Conservation (phyloP, 1,140 invertebrate genomes). For the Sminthurides bifidus region DNA sequence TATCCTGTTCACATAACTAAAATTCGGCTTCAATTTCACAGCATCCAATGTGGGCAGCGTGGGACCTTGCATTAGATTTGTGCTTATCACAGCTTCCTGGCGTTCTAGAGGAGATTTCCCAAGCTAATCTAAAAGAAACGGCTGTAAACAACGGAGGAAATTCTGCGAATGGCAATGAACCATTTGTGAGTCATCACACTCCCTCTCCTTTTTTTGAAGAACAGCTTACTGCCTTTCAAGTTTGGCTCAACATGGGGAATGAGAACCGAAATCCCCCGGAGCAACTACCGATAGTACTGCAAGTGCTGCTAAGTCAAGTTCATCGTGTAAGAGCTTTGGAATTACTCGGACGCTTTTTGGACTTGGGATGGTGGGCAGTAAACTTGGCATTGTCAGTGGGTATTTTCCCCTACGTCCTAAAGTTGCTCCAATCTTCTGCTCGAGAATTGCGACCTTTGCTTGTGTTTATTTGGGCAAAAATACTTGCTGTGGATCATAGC, state of each 20-base stretch:
- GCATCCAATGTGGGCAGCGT: conserved; percentile 88
- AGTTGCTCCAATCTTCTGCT: conserved; percentile 84
- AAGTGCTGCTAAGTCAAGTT: conserved; percentile 92
- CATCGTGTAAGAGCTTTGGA: conserved; percentile 89
- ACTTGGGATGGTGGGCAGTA: conserved; percentile 93
- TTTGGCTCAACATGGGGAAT: conserved; percentile 77
- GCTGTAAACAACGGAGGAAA: conserved; percentile 5
- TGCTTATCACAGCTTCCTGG: conserved; percentile 77
- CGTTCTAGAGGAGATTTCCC: conserved; percentile 46
- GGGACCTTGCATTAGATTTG: conserved; percentile 92
- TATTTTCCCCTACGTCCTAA: conserved; percentile 97
- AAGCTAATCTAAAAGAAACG: neutral
- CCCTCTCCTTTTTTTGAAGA: conserved; percentile 94
- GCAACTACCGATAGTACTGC: conserved; percentile 94
- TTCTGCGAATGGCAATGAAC: conserved; percentile 7
- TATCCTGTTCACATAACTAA: neutral
- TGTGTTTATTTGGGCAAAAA: conserved; percentile 99
- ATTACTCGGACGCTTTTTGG: conserved; percentile 85
- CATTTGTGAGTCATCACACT: conserved; percentile 39
- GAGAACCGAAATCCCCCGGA: conserved; percentile 72
- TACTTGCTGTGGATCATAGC: conserved; percentile 86
- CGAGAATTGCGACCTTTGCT: conserved; percentile 80
- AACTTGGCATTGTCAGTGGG: conserved; percentile 91
- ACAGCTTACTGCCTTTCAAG: conserved; percentile 96
- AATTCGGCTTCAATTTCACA: conserved; percentile 12